Evolutionary conservation across 1,140 invertebrate genomes (phyloP).

Genomic region (Heliconius melpomene): DNA sequence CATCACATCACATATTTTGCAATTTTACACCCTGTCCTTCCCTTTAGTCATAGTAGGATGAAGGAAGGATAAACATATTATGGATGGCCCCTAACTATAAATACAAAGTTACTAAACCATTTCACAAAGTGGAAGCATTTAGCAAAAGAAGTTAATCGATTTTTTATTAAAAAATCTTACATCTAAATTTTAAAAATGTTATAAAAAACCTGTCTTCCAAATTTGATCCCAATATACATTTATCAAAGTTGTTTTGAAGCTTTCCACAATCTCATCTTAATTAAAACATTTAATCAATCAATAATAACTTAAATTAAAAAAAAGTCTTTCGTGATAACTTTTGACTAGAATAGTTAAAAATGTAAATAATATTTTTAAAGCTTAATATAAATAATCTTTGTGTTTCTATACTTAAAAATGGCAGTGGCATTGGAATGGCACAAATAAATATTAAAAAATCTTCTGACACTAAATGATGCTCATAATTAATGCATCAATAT

Average conservation of each 20-base stretch:
- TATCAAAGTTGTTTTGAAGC: not conserved
- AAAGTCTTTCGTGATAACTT: slow-evolving; percentile 4
- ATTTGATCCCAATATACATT: slow-evolving; percentile 27
- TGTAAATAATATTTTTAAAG: slow-evolving; percentile 26
- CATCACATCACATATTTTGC: too few species aligned
- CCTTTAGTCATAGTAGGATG: too few species aligned
- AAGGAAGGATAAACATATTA: too few species aligned
- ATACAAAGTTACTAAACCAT: too few species aligned
- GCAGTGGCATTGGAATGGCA: slow-evolving; percentile 25
- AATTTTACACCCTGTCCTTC: too few species aligned
- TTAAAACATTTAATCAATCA: not conserved
- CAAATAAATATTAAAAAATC: not conserved
- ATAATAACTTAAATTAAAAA: not conserved
- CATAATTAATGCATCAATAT: not conserved
- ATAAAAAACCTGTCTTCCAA: slow-evolving; percentile 28
- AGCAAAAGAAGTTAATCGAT: slow-evolving; percentile 22
- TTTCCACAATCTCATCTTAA: slow-evolving; percentile 15
- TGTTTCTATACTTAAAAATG: slow-evolving; percentile 17
- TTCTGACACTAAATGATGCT: not conserved
- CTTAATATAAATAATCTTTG: slow-evolving; percentile 26
- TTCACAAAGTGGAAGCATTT: slow-evolving; percentile 19
- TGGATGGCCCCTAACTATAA: too few species aligned
- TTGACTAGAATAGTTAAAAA: slow-evolving; percentile 21
- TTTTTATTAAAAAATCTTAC: slow-evolving; percentile 15
- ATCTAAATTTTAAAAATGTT: slow-evolving; percentile 26